These are phyloP conservation scores for Dascyllus trimaculatus DNA, from an alignment of 2,113 vertebrate genomes.

Conservation along the genomic window DNA sequence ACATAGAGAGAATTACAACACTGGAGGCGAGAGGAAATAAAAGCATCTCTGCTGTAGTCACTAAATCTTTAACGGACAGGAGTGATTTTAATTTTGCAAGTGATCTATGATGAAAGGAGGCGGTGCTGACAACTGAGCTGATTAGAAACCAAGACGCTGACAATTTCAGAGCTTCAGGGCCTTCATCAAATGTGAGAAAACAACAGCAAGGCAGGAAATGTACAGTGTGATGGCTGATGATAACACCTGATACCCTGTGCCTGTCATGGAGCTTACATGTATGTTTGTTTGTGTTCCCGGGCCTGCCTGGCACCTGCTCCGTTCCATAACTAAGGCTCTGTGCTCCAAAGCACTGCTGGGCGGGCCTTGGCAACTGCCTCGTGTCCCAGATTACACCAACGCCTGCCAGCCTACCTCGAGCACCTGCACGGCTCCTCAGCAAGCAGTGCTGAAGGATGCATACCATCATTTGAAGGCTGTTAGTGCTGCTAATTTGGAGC, in stretches of 20 bases:
- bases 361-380: slow-evolving; percentile 40
- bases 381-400: slow-evolving; percentile 52
- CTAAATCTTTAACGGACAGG: too few species aligned
- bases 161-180: background rate
- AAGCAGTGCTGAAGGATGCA: background rate
- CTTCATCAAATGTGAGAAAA: background rate
- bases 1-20: too few species aligned
- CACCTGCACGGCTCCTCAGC: slow-evolving; percentile 42
- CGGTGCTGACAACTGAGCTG: too few species aligned
- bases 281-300: background rate
- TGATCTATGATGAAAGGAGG: too few species aligned
- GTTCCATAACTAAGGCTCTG: slow-evolving; percentile 34
- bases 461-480: background rate
- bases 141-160: background rate
- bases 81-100: too few species aligned
- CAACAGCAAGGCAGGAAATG: background rate
- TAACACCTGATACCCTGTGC: background rate
- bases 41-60: too few species aligned
- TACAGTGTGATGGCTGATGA: background rate
- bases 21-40: too few species aligned
- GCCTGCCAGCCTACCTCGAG: slow-evolving; percentile 42
- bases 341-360: slow-evolving; percentile 18
- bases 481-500: background rate
- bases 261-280: background rate
- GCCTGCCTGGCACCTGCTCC: slow-evolving; percentile 46